These are phyloP conservation scores for Ferdinandea cuprea DNA, from an alignment of 2,888 invertebrate genomes.

Conservation along the genomic window DNA sequence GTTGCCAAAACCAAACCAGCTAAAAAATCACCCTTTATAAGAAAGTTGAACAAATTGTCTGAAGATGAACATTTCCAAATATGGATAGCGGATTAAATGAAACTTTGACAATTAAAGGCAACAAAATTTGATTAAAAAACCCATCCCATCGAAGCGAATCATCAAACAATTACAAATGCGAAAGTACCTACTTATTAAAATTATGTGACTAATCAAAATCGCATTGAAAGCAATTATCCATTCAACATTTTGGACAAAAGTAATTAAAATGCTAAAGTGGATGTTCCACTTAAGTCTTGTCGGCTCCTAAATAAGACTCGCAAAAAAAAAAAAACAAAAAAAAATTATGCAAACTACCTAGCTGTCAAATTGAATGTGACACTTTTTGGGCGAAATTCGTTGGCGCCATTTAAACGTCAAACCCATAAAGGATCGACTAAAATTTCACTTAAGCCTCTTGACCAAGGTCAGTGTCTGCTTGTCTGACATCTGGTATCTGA, in stretches of 20 bases:
- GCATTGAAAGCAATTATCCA: not conserved
- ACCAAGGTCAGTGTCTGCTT: constrained; percentile 16
- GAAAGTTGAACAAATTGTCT: too few species aligned
- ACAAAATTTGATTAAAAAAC: too few species aligned
- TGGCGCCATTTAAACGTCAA: constrained; percentile 14
- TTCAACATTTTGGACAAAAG: not conserved
- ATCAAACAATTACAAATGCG: too few species aligned
- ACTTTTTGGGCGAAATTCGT: not conserved
- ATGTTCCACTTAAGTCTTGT: not conserved
- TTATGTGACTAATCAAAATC: not conserved
- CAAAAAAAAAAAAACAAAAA: not conserved
- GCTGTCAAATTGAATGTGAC: constrained; percentile 2
- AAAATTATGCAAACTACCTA: not conserved
- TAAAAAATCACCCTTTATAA: too few species aligned
- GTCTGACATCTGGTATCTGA: too few species aligned
- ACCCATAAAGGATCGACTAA: not conserved
- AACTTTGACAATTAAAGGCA: too few species aligned
- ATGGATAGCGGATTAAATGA: too few species aligned
- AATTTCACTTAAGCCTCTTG: constrained; percentile 10
- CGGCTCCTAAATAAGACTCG: not conserved
- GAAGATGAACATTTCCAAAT: too few species aligned
- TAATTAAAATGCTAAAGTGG: not conserved
- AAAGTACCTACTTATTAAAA: not conserved
- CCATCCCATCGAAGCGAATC: too few species aligned
- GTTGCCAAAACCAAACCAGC: too few species aligned